Evolutionary conservation across 2,888 invertebrate genomes (phyloP), one percentile per base, ranked within the genome.

Genomic region (Germaria angustata): DNA sequence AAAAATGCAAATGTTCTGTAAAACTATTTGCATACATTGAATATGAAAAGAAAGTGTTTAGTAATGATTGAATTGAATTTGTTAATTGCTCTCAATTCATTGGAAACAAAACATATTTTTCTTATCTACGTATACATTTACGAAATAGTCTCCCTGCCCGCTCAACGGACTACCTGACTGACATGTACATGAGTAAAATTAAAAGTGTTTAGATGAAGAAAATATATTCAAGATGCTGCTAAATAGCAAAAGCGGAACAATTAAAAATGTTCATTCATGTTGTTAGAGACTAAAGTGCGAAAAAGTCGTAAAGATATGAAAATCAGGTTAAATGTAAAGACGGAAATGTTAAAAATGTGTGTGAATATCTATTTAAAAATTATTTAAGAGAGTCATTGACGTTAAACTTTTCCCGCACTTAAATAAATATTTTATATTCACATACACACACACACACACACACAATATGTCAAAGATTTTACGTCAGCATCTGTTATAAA

Each of bases 51-150:
- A 72, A 79, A 79, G 72, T 72, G 72, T 79, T 79, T 59, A 69
- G 44, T 61, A 66, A 72, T 51, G 34, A 61, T 41, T 22, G 28
- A 28, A 28, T n/a, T 28, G 6, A 39, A 41, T 57, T 79, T 59
- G 79, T 79, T 72, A 79, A 72, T 79, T 79, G 79, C 72, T 79
- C 72, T 66, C 49, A 66, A 66, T 72, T 72, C 34, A 59, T 59
- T 51, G 57, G 51, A 79, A 66, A 66, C 65, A 41, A 36, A 36
- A 59, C 36, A 36, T n/a, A 22, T 59, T 20, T 53, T 36, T 59
- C 6, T 17, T n/a, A n/a, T n/a, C n/a, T n/a, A n/a, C n/a, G n/a
- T n/a, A n/a, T n/a, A n/a, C n/a, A n/a, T 2, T 9, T 49, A 11
- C 20, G 20, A 3, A 24, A 6, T 24, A 5, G 1, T 53, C 4